Evolutionary conservation across 2,113 vertebrate species (phyloP).

Genomic region (Pteropus alecto): DNA sequence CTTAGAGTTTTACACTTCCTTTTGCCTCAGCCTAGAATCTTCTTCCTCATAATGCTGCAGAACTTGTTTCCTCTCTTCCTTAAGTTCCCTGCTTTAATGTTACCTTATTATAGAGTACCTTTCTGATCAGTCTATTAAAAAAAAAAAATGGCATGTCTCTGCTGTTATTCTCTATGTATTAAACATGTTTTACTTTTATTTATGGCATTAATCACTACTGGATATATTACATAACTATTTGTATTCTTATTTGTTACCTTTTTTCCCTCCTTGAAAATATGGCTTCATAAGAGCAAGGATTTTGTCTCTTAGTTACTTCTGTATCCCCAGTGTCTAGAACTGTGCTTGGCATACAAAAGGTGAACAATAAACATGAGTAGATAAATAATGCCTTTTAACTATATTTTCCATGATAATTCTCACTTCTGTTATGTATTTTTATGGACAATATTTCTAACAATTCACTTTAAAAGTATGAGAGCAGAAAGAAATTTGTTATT

Average conservation of each 20-base stretch:
- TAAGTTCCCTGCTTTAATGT: background rate
- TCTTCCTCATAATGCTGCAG: background rate
- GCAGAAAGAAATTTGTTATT: background rate
- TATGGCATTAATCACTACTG: background rate
- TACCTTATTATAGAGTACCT: background rate
- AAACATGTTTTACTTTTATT: background rate
- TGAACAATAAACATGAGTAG: background rate
- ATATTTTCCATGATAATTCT: background rate
- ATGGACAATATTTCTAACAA: background rate
- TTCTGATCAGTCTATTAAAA: background rate
- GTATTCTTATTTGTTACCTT: background rate
- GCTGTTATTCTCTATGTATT: background rate
- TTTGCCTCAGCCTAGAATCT: background rate
- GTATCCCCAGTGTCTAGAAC: background rate
- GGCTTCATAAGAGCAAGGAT: background rate
- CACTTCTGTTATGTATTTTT: constrained; percentile 29
- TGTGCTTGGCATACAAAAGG: background rate
- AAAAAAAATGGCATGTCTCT: background rate
- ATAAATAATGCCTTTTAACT: background rate
- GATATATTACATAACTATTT: background rate
- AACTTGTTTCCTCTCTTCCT: background rate
- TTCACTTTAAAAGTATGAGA: constrained; percentile 12
- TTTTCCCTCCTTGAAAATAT: background rate
- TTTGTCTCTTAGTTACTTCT: background rate
- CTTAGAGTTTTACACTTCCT: background rate